Percentiles rank a stretch among this genome's conserved stretches.
Evolutionary conservation across 2,888 invertebrate species (phyloP).

Genomic region (Aphrophora alni): DNA sequence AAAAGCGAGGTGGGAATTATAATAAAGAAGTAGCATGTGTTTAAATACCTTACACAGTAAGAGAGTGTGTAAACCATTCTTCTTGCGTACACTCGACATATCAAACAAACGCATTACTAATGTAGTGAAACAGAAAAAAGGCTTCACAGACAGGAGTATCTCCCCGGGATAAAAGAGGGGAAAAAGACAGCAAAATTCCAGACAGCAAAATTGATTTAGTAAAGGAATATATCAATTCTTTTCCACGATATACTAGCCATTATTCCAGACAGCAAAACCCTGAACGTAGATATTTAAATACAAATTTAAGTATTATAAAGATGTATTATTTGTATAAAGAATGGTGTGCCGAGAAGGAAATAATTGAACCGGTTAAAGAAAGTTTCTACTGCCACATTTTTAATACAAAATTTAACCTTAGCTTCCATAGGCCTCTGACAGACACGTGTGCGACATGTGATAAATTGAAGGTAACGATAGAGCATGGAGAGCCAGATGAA

Average conservation of each 20-base stretch:
- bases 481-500: neutral
- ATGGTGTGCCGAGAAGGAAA: neutral
- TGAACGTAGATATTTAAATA: neutral
- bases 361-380: neutral
- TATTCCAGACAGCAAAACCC: constrained; percentile 21
- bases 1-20: too few relatives aligned
- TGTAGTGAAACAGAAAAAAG: constrained; percentile 6
- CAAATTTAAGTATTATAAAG: constrained; percentile 16
- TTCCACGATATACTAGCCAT: constrained; percentile 25
- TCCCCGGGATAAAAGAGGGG: constrained; percentile 11
- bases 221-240: neutral
- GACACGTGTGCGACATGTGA: constrained; percentile 15
- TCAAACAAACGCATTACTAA: too few relatives aligned
- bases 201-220: constrained; percentile 7
- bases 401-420: constrained; percentile 12
- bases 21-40: too few relatives aligned
- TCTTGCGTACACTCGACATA: too few relatives aligned
- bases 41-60: too few relatives aligned
- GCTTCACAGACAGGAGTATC: constrained; percentile 10
- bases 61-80: too few relatives aligned
- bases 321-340: neutral
- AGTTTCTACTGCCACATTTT: neutral
- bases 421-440: constrained; percentile 8
- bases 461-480: too few relatives aligned
- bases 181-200: constrained; percentile 3